These are phyloP conservation scores for Cerceris rybyensis DNA, from an alignment of 2,888 invertebrate genomes.

Conservation along the genomic window DNA sequence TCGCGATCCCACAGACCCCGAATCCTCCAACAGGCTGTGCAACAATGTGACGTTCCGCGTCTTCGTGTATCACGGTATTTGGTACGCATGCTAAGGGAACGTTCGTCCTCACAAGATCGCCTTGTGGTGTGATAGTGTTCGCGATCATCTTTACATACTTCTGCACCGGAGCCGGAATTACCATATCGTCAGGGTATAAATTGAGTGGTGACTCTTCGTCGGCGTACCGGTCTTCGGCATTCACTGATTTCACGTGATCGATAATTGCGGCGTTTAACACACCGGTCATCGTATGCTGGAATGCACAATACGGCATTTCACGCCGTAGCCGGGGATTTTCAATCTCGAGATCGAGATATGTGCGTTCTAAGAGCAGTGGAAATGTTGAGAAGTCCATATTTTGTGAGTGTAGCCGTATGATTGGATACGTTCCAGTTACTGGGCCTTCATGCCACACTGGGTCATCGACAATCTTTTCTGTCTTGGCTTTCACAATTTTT, in stretches of 20 bases:
- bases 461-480: neutral
- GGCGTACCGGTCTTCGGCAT: slow-evolving; percentile 31
- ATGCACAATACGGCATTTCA: slow-evolving; percentile 34
- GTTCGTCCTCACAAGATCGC: slow-evolving; percentile 7
- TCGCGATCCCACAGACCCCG: neutral
- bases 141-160: slow-evolving; percentile 25
- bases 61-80: neutral
- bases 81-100: slow-evolving; percentile 8
- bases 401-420: neutral
- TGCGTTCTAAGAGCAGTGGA: neutral
- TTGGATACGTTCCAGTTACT: neutral
- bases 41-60: neutral
- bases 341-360: slow-evolving; percentile 20
- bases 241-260: slow-evolving; percentile 19
- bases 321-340: slow-evolving; percentile 17
- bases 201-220: slow-evolving; percentile 29
- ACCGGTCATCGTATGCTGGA: slow-evolving; percentile 25
- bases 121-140: slow-evolving; percentile 17
- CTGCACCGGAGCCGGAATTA: slow-evolving; percentile 15
- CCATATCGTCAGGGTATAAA: slow-evolving; percentile 12
- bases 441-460: neutral
- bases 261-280: slow-evolving; percentile 30
- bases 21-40: neutral
- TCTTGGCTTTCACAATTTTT: neutral
- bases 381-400: slow-evolving; percentile 12